Conservation (phyloP, 2,888 invertebrate genomes). For the Acholoe squamosa region DNA sequence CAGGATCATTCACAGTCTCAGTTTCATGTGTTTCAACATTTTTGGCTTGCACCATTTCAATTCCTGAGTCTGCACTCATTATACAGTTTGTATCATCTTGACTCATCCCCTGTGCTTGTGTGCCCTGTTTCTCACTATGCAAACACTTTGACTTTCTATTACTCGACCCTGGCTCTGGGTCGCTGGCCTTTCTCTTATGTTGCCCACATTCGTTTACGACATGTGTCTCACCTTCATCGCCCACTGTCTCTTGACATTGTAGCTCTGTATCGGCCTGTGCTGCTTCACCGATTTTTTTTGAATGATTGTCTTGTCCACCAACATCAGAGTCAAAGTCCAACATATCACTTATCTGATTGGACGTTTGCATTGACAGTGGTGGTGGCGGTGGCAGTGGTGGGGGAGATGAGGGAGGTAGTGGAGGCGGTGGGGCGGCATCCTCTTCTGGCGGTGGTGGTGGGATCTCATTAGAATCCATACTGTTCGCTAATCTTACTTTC, state of each 20-base stretch:
- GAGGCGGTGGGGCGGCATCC: neutral
- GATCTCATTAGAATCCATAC: neutral
- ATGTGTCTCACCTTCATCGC: constrained; percentile 35
- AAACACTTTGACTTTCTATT: constrained; percentile 28
- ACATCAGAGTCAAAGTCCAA: constrained; percentile 76
- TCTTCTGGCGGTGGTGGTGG: constrained; percentile 20
- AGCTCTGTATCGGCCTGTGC: neutral
- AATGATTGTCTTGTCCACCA: constrained; percentile 69
- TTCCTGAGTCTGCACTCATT: neutral
- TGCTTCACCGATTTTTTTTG: neutral
- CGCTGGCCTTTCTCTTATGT: neutral
- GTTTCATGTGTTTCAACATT: too few relatives aligned
- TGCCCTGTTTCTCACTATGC: neutral
- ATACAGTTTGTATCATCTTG: neutral
- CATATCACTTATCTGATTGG: constrained; percentile 73
- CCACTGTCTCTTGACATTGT: neutral
- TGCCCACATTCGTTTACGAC: neutral
- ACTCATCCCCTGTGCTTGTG: neutral
- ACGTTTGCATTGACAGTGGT: constrained; percentile 75
- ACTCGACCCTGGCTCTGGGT: constrained; percentile 12
- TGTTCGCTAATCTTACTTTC: neutral
- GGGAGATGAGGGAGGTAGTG: constrained; percentile 49
- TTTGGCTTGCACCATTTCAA: neutral
- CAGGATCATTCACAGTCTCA: neutral
- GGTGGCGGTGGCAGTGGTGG: constrained; percentile 66